Base-by-base conservation (phyloP, 1,140 invertebrate genomes). In the Halyomorpha halys region DNA sequence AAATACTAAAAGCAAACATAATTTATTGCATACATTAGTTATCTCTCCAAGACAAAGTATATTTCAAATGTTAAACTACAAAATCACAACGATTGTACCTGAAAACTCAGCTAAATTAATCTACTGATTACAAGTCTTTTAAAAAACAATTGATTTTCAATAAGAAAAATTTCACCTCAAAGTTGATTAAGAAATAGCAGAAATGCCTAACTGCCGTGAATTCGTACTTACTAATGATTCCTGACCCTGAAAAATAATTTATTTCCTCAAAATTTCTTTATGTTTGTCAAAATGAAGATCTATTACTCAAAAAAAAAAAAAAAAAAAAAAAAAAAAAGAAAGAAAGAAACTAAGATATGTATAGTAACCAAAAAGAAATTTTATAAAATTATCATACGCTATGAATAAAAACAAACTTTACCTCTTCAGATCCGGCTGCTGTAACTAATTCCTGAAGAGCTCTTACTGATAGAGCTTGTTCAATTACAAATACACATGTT, bases 401-500 rank as follows among this genome's bases (percentile, higher is more conserved):
- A 49, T 13, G 9, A n/a, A 49, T 49, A 19, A n/a, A 49, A 49
- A 6, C 1, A 16, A 49, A 49, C 1, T 19, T 54, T 85, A 94
- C 90, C 78, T 89, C 87, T 81, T 92, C 89, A 47, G 86, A 89
- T 64, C 87, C 89, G 45, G 91, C 87, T 9, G 93, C 92, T 49
- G 92, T 95, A 11, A 96, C 94, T 73, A 98, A 83, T 78, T 99
- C 97, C 79, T 99, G 97, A 49, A 99, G 78, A 63, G 97, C 97
- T 74, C 97, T 82, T 56, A 99, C 96, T 65, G 96, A 99, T 63
- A 99, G 79, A n/a, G 97, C 97, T 76, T 95, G 91, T 77, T 99
- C 97, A 71, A 99, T 96, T 59, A 98, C 95, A 77, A 99, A 98
- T 16, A 97, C 93, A 76, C 94, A 97, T 79, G 97, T 94, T 60